These are phyloP conservation scores for Reticulitermes lucifugus DNA, from an alignment of 2,888 invertebrate genomes.

Conservation along the genomic window DNA sequence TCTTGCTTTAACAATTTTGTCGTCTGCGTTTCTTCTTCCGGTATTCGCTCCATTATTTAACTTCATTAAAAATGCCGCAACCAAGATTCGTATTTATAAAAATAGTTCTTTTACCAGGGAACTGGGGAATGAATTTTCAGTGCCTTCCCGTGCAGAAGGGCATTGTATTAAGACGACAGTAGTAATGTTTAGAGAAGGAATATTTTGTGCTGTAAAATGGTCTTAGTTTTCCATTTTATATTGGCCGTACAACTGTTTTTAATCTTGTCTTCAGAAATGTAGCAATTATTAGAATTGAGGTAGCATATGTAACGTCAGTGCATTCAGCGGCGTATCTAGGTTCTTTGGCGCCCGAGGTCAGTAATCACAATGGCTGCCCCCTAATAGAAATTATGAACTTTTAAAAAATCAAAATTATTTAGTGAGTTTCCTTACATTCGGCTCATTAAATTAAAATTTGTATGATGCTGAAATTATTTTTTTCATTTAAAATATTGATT, in stretches of 20 bases:
- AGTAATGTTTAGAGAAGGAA: background rate
- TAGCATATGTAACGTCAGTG: too few relatives aligned
- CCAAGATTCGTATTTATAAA: background rate
- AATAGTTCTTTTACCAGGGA: background rate
- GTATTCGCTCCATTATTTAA: background rate
- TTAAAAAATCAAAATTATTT: too few relatives aligned
- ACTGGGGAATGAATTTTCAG: background rate
- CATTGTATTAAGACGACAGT: background rate
- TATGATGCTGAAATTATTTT: too few relatives aligned
- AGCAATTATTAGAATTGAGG: background rate
- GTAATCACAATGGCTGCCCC: too few relatives aligned
- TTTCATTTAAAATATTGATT: too few relatives aligned
- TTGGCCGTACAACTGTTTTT: background rate
- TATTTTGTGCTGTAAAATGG: background rate
- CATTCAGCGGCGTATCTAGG: too few relatives aligned
- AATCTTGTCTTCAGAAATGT: background rate
- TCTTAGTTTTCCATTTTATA: background rate
- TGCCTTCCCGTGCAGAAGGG: background rate
- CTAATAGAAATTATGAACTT: too few relatives aligned
- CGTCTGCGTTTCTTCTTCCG: background rate
- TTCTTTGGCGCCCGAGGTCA: too few relatives aligned
- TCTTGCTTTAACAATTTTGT: background rate
- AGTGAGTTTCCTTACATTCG: too few relatives aligned
- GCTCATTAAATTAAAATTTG: too few relatives aligned
- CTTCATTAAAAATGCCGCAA: slow-evolving; percentile 19